Base-by-base conservation (phyloP, 2,888 invertebrate genomes). In the Cephus sareptanus region DNA sequence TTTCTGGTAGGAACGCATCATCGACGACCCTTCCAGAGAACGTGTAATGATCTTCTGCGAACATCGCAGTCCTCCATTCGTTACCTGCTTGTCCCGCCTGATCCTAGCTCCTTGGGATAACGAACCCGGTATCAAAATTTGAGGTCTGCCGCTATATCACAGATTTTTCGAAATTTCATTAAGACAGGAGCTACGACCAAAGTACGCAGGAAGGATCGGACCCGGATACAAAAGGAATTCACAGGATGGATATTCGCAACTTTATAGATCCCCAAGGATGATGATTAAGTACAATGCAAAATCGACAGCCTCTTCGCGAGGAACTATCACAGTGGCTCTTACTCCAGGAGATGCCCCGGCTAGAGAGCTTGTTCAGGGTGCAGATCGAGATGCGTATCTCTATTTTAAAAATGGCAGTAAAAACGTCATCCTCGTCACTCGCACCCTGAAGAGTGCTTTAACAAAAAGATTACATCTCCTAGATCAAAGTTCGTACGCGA, bases 91-190 rank as follows among this genome's bases (percentile, higher is more conserved):
- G 23, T 56, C 56, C 2, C 15, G 1, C 71, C 76, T 75, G 77
- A 69, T 79, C 76, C 75, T 81, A 77, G 79, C 79, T 77, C 77
- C 82, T 77, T 79, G 77, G 75, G 74, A 76, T 73, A 77, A 80
- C 80, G 81, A 84, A 84, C 81, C 86, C 84, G 83, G 83, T 86
- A 85, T 84, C 82, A 85, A 86, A 87, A 81, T 80, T 82, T 87
- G 88, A 89, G 87, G 87, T 89, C 84, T 85, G 79, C 80, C 81
- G 82, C 87, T 88, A 88, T 90, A 90, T 91, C 90, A 91, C 90
- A 90, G 90, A 89, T 89, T 89, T 87, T 84, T 87, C 85, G 85
- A 88, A 87, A 88, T 83, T 87, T 83, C 82, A 80, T 83, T 70
- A 80, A 79, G 80, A 81, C 82, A 81, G 83, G 84, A 80, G 82